Percentiles rank a stretch among this genome's conserved stretches.
Conservation (phyloP, 2,113 vertebrate species). For the Columbina picui region DNA sequence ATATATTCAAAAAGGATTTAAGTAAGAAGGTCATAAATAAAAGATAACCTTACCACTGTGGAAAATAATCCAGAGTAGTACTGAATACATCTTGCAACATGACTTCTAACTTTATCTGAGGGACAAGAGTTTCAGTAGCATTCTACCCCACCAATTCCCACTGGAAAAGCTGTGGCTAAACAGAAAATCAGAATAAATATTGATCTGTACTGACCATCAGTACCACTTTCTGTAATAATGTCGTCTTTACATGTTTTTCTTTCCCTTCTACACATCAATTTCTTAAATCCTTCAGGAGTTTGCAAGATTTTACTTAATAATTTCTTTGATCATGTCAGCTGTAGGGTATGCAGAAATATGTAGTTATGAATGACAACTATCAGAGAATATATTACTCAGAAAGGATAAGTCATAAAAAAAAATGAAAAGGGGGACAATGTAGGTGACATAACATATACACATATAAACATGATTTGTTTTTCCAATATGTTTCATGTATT, state of each 20-base stretch:
- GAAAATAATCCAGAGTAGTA: neutral
- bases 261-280: neutral
- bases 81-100: neutral
- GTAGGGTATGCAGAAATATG: neutral
- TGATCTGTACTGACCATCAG: neutral
- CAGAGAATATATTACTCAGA: neutral
- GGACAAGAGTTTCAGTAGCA: neutral
- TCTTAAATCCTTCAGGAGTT: neutral
- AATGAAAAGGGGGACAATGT: rapidly evolving
- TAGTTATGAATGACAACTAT: neutral
- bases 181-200: neutral
- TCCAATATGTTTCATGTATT: neutral
- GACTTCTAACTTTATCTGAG: neutral
- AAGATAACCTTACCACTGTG: neutral
- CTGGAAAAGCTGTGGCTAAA: neutral
- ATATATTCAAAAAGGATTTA: neutral
- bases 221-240: neutral
- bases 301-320: neutral
- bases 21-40: neutral
- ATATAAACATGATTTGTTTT: neutral
- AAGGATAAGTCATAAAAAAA: neutral
- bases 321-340: neutral
- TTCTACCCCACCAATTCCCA: neutral
- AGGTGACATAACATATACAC: neutral
- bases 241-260: neutral